phyloP scores from a whole-genome alignment of 2,113 vertebrate species.

The Apodemus speciosus region DNA sequence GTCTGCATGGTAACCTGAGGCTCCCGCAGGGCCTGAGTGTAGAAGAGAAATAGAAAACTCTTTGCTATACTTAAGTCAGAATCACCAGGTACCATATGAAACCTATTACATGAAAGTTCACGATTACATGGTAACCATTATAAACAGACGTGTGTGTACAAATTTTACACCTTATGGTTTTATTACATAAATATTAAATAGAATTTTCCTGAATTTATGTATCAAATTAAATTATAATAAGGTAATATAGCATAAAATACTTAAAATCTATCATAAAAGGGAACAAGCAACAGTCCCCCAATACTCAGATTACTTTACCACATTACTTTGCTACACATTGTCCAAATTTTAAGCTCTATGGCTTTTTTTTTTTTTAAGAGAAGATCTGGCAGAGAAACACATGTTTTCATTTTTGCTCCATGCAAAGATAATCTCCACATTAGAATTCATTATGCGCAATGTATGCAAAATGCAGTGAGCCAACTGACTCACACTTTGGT shows the following conservation, averaged over 20 bases:
- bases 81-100: neutral
- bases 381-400: constrained; percentile 72
- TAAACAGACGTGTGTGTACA: neutral
- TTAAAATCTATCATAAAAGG: neutral
- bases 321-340: constrained; percentile 39
- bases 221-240: constrained; percentile 48
- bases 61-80: neutral
- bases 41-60: too few species aligned
- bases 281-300: too few species aligned
- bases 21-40: too few species aligned
- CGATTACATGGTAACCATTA: neutral
- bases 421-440: constrained; percentile 73
- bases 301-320: neutral
- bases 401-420: constrained; percentile 73
- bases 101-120: constrained; percentile 34
- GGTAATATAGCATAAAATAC: neutral
- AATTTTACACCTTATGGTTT: neutral
- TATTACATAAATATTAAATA: constrained; percentile 35
- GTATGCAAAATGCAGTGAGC: constrained; percentile 77
- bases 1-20: too few species aligned
- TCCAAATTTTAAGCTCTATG: constrained; percentile 62
- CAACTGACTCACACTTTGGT: constrained; percentile 79
- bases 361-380: constrained; percentile 54
- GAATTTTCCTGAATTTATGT: neutral
- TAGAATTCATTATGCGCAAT: constrained; percentile 78